Evolutionary conservation across 1,140 invertebrate genomes (phyloP).

Genomic region (Drosophila ficusphila): DNA sequence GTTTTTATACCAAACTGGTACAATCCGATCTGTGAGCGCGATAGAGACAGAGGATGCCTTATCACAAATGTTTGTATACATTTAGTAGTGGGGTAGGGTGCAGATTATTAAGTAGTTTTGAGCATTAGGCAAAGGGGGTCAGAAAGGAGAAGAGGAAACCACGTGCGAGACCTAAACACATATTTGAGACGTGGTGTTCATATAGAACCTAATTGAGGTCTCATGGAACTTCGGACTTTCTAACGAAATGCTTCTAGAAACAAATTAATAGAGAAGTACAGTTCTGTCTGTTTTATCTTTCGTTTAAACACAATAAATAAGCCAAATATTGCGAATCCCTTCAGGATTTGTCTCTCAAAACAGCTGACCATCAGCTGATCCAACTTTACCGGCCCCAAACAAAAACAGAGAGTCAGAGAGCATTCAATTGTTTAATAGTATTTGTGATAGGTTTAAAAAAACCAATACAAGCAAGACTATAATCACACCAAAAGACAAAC

Average conservation of each 20-base stretch:
- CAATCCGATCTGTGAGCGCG: neutral
- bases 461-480: neutral
- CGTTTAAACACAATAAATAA: neutral
- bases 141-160: neutral
- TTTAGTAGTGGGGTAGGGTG: neutral
- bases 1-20: slow-evolving; percentile 50
- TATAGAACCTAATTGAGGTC: slow-evolving; percentile 5
- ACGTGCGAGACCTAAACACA: neutral
- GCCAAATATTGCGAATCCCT: neutral
- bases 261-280: neutral
- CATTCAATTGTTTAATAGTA: slow-evolving; percentile 10
- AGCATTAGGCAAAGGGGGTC: neutral
- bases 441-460: slow-evolving; percentile 22
- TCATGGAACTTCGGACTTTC: slow-evolving; percentile 14
- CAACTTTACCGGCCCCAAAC: neutral
- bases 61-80: slow-evolving; percentile 27
- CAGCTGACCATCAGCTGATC: slow-evolving; percentile 4
- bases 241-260: slow-evolving; percentile 37
- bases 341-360: neutral
- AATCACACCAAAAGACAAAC: neutral
- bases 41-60: slow-evolving; percentile 23
- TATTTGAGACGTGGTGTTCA: neutral
- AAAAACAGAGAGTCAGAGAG: slow-evolving; percentile 63
- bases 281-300: neutral
- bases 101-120: slow-evolving; percentile 17